Conservation (phyloP, 2,888 invertebrate species). For the Eretmocerus hayati region DNA sequence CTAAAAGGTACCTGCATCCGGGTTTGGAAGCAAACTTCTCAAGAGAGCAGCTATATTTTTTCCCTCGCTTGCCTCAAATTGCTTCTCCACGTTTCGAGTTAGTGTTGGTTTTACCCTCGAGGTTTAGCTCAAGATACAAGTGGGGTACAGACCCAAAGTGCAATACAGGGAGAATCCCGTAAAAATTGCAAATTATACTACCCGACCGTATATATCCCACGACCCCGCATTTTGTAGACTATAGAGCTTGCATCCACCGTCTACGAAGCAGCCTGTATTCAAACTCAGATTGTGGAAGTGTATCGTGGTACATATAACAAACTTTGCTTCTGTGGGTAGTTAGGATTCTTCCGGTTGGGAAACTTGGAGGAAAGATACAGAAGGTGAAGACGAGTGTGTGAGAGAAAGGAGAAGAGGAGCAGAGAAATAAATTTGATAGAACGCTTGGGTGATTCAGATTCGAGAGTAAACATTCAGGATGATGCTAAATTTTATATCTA, state of each 20-base stretch:
- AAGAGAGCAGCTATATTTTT: constrained; percentile 5
- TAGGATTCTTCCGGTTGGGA: too few relatives aligned
- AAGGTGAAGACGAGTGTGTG: too few relatives aligned
- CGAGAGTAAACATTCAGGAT: too few relatives aligned
- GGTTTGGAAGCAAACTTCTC: constrained; percentile 9
- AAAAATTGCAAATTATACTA: constrained; percentile 14
- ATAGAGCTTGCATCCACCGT: too few relatives aligned
- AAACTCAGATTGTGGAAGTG: constrained; percentile 2
- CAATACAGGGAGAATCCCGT: not conserved
- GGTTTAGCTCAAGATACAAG: too few relatives aligned
- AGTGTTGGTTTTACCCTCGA: constrained; percentile 11
- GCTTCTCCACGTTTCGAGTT: constrained; percentile 5
- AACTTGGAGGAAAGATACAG: too few relatives aligned
- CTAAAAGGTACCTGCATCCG: constrained; percentile 4
- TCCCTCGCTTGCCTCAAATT: constrained; percentile 7
- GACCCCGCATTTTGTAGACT: not conserved
- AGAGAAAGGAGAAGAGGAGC: too few relatives aligned
- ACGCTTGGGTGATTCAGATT: too few relatives aligned
- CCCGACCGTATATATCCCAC: not conserved
- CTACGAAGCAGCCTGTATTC: constrained; percentile 3
- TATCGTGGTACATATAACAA: not conserved
- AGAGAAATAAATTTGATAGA: too few relatives aligned
- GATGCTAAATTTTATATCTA: too few relatives aligned
- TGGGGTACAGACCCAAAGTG: not conserved
- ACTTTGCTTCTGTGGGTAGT: too few relatives aligned